Conservation (phyloP, 1,140 invertebrate species). For the Zaprionus lachaisei region DNA sequence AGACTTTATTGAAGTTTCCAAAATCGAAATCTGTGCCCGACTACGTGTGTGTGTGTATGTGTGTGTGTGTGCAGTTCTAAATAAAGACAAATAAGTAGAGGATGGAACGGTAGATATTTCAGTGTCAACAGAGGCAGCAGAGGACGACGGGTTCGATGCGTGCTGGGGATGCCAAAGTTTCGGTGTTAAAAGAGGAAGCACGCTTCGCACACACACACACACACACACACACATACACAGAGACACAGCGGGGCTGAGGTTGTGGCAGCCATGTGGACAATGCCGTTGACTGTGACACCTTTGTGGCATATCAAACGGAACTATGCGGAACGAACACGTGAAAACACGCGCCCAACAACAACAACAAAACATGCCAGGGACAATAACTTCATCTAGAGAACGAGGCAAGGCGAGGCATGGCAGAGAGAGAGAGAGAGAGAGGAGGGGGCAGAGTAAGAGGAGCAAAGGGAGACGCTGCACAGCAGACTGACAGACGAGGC, state of each 20-base stretch:
- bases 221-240: slow-evolving; percentile 3
- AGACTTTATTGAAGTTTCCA: slow-evolving; percentile 2
- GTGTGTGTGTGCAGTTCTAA: slow-evolving; percentile 17
- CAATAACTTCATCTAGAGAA: slow-evolving; percentile 76
- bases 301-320: slow-evolving; percentile 80
- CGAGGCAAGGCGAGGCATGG: not conserved
- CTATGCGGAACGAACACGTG: slow-evolving; percentile 82
- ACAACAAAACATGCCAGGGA: slow-evolving; percentile 67
- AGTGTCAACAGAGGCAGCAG: slow-evolving; percentile 30
- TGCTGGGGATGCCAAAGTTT: slow-evolving; percentile 32
- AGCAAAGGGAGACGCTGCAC: not conserved
- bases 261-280: slow-evolving; percentile 50
- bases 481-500: slow-evolving; percentile 16
- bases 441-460: too few species aligned
- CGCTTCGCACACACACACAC: slow-evolving; percentile 14
- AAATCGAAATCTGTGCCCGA: not conserved
- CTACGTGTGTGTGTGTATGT: slow-evolving; percentile 11
- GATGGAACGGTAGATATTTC: slow-evolving; percentile 35
- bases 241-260: slow-evolving; percentile 15
- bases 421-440: too few species aligned
- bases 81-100: slow-evolving; percentile 34
- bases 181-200: slow-evolving; percentile 44
- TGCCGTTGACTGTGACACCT: slow-evolving; percentile 67
- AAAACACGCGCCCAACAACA: slow-evolving; percentile 63
- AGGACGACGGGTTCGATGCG: slow-evolving; percentile 22